phyloP scores from a whole-genome alignment of 2,888 invertebrate species.

The Tipula lateralis region DNA sequence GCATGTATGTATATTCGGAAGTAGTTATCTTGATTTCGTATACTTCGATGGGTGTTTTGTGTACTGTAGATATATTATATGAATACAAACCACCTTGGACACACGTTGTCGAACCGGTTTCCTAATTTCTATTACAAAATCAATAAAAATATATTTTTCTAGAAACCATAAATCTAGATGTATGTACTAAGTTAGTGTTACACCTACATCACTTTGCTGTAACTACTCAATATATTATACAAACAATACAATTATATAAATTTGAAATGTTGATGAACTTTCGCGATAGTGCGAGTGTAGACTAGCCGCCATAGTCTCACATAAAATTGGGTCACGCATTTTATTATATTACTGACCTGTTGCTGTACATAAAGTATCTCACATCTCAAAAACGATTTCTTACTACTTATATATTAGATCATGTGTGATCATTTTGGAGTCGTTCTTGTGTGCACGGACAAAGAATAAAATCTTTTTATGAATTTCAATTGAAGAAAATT shows the following conservation, averaged over 20 bases:
- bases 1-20: background rate
- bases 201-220: background rate
- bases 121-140: background rate
- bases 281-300: background rate
- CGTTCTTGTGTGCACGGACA: background rate
- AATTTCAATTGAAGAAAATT: conserved; percentile 13
- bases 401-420: too few species aligned
- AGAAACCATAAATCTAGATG: background rate
- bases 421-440: background rate
- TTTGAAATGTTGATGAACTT: background rate
- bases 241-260: background rate
- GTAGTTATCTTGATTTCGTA: background rate
- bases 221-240: background rate
- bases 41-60: background rate
- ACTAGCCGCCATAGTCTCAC: background rate
- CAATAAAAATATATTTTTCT: background rate
- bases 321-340: background rate
- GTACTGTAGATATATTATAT: background rate
- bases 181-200: background rate
- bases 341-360: background rate
- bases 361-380: background rate
- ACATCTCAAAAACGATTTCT: too few species aligned
- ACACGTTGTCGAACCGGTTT: background rate
- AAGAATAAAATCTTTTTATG: conserved; percentile 6
- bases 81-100: background rate